Percentiles rank a stretch among this genome's conserved stretches.
These are phyloP conservation scores for Torymus aiolomorphi DNA, from an alignment of 2,888 invertebrate species.

Conservation along the genomic window DNA sequence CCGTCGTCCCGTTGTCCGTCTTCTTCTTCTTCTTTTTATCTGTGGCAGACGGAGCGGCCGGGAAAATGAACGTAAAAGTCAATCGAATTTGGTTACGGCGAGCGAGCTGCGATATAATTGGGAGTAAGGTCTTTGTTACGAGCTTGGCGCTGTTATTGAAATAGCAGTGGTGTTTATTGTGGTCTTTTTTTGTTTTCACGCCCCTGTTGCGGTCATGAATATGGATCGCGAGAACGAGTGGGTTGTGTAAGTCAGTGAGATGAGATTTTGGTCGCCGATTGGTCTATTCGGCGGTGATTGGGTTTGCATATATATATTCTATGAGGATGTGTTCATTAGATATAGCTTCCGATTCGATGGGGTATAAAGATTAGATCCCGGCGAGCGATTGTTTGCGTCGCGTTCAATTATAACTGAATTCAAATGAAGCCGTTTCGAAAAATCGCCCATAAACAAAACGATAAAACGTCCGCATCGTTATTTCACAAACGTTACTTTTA, in stretches of 20 bases:
- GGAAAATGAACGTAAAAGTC: slow-evolving; percentile 10
- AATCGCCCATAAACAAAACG: too few relatives aligned
- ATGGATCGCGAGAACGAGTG: slow-evolving; percentile 2
- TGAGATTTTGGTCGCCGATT: background rate
- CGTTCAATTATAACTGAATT: too few relatives aligned
- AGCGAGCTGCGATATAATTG: slow-evolving; percentile 34
- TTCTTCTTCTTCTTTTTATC: slow-evolving; percentile 7
- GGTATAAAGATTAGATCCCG: too few relatives aligned
- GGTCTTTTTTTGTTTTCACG: background rate
- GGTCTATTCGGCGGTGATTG: slow-evolving; percentile 7
- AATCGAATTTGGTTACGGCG: slow-evolving; percentile 22
- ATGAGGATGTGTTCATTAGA: too few relatives aligned
- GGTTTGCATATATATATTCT: background rate
- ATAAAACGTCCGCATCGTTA: too few relatives aligned
- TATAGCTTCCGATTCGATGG: too few relatives aligned
- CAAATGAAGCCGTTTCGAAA: too few relatives aligned
- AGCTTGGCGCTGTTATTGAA: background rate
- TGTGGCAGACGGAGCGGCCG: background rate
- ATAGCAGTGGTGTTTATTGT: slow-evolving; percentile 8
- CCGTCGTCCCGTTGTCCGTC: slow-evolving; percentile 1
- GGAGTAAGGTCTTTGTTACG: slow-evolving; percentile 31
- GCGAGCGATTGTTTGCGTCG: too few relatives aligned
- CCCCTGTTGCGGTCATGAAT: slow-evolving; percentile 14
- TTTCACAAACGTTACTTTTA: too few relatives aligned
- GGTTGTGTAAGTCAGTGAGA: background rate